Evolutionary conservation across 2,888 invertebrate species (phyloP), one percentile per base, ranked within the genome.

Genomic region (Ormyrus pomaceus): DNA sequence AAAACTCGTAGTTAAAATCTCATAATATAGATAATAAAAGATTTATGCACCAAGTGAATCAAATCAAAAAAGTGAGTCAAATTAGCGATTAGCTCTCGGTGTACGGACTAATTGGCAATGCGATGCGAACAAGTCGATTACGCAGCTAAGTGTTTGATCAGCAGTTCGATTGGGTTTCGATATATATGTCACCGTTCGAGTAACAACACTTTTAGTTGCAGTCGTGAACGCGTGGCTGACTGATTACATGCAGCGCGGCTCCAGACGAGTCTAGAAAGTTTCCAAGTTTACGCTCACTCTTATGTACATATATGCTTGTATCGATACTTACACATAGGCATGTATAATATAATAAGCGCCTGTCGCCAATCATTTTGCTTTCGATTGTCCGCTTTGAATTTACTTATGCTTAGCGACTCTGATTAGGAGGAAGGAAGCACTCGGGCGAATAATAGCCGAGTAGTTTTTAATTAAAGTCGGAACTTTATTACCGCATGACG

Each of bases 281-380:
- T 68, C 65, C 46, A n/a, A 53, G 11, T 76, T 76, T 74, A 56
- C n/a, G 48, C 10, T 61, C 58, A 58, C 66, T 58, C 58, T 59
- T 66, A 59, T 34, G 4, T 34, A 34, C 4, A 34, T 4, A 34
- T 34, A 34, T 34, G 34, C 51, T 73, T 48, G 55, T 64, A 65
- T 55, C 74, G 59, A 58, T 56, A 59, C 58, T 55, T 55, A 34
- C 4, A 34, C 34, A 34, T 34, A 34, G 64, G 55, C 64, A 73
- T 73, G 55, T 64, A 64, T 64, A 13, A 13, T 13, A 13, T 13
- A 13, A 55, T 64, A 73, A 73, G 64, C 64, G 46, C 64, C 48
- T 64, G 73, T 64, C 55, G 55, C 55, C 13, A 73, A 48, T 46
- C 46, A 64, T 73, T 73, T 73, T 64, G 73, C 73, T 73, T 73